Conservation (phyloP, 2,797 vertebrate species). For the Cossypha niveicapilla region DNA sequence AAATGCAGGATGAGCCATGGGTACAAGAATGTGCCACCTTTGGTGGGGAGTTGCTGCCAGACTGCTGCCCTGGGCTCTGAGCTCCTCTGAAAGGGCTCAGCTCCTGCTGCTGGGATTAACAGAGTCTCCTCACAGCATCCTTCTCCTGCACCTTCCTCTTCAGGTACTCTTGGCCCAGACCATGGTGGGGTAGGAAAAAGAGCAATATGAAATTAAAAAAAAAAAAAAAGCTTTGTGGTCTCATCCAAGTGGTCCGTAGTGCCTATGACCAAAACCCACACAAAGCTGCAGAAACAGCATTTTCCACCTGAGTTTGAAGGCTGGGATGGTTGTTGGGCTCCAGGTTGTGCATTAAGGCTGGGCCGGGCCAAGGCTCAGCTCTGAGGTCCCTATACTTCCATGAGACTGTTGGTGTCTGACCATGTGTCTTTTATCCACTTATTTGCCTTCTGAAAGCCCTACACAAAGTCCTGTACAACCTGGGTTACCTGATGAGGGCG, state of each 20-base stretch:
- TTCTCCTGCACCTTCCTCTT: background rate
- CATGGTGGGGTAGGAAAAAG: background rate
- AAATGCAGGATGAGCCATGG: rapidly evolving
- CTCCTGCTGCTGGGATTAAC: rapidly evolving
- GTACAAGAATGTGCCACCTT: background rate
- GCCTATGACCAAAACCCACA: background rate
- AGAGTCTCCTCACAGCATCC: background rate
- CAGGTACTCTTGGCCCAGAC: background rate
- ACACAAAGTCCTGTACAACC: background rate
- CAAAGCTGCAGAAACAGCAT: background rate
- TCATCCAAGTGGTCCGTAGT: background rate
- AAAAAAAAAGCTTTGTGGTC: background rate
- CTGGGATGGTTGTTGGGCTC: background rate
- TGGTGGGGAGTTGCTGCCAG: background rate
- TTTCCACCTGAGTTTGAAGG: background rate
- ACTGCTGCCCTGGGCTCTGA: background rate
- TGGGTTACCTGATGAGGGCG: background rate
- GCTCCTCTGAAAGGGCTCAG: background rate
- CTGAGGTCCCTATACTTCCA: background rate
- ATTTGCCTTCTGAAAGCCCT: background rate
- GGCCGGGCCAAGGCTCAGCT: background rate
- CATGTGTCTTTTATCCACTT: rapidly evolving
- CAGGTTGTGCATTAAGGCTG: background rate
- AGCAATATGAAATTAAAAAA: background rate
- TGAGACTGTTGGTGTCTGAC: rapidly evolving